A percentile compares a stretch with the other conserved stretches of the same genome.
Conservation (phyloP, 2,797 vertebrate species). For the Rhabdophis nuchalis region DNA sequence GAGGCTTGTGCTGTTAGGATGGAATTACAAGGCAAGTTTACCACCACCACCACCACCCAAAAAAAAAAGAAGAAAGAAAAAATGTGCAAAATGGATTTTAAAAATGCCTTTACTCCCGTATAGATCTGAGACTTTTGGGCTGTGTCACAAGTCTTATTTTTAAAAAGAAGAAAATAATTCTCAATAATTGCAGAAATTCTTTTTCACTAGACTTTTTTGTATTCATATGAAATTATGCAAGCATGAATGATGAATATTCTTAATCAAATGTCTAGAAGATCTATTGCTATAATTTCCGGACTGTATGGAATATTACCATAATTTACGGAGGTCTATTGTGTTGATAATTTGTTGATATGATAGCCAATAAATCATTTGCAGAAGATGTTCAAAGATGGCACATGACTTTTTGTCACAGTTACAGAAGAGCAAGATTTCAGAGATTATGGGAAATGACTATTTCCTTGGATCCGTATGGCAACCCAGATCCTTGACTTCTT, state of each 20-base stretch:
- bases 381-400: background rate
- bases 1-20: accelerated
- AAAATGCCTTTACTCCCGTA: background rate
- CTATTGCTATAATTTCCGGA: background rate
- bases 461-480: background rate
- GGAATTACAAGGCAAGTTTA: background rate
- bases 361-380: background rate
- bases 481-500: background rate
- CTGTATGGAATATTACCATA: background rate
- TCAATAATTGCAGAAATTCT: background rate
- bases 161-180: background rate
- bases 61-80: background rate
- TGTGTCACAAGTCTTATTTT: accelerated
- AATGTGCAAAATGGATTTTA: background rate
- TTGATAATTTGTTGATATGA: background rate
- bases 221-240: background rate
- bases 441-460: background rate
- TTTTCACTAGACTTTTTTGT: background rate
- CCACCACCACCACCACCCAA: background rate
- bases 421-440: background rate
- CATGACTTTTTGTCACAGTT: background rate
- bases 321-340: background rate
- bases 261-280: background rate
- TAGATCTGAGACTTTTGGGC: background rate
- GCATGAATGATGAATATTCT: background rate